Evolutionary conservation across 1,140 invertebrate genomes (phyloP).

Genomic region (Ooceraea biroi): DNA sequence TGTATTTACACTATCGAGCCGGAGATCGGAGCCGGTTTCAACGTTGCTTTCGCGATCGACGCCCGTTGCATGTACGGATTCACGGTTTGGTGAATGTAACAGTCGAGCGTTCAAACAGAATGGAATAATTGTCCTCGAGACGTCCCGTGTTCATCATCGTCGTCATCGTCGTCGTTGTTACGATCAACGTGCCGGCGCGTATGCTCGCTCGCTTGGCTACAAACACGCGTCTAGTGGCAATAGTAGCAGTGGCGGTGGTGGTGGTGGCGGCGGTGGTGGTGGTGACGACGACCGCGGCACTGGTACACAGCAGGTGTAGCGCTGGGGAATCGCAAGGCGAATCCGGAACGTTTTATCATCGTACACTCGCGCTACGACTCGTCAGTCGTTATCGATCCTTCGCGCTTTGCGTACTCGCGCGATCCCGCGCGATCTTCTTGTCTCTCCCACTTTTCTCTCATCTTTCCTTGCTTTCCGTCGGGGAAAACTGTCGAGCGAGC

Average conservation of each 20-base stretch:
- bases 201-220: conserved; percentile 22
- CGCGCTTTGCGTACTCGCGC: conserved; percentile 15
- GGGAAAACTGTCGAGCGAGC: not conserved
- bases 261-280: not conserved
- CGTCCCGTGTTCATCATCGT: too few species aligned
- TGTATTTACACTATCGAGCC: too few species aligned
- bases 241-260: not conserved
- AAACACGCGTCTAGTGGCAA: not conserved
- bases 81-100: conserved; percentile 74
- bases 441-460: not conserved
- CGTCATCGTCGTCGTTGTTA: conserved; percentile 16
- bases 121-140: conserved; percentile 60
- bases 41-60: not conserved
- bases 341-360: conserved; percentile 74
- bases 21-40: too few species aligned
- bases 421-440: not conserved
- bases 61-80: conserved; percentile 64
- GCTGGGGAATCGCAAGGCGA: conserved; percentile 69
- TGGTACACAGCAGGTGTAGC: conserved; percentile 65
- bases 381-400: conserved; percentile 66
- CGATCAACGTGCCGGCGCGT: conserved; percentile 27
- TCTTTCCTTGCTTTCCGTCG: not conserved
- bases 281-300: conserved; percentile 42
- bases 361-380: conserved; percentile 59
- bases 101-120: conserved; percentile 67